Evolutionary conservation across 2,888 invertebrate species (phyloP).

Genomic region (Limenitis camilla): DNA sequence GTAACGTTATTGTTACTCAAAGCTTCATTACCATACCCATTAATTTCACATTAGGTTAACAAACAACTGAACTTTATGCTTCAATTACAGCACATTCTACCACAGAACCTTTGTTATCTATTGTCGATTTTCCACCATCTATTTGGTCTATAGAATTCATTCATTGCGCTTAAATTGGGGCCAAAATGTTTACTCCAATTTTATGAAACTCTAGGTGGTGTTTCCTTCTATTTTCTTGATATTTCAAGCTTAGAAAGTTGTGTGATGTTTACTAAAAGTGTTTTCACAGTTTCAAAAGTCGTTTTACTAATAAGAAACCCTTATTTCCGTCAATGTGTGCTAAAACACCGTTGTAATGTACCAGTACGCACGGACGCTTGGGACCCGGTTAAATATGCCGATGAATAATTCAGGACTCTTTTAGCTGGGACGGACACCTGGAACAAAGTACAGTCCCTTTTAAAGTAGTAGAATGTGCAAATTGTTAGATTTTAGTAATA

Average conservation of each 20-base stretch:
- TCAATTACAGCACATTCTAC: conserved; percentile 6
- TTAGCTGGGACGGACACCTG: conserved; percentile 62
- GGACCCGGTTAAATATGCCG: conserved; percentile 60
- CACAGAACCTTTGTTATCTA: conserved; percentile 24
- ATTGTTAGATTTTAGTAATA: conserved; percentile 6
- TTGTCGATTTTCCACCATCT: conserved; percentile 29
- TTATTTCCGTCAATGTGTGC: conserved; percentile 14
- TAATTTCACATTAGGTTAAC: conserved; percentile 2
- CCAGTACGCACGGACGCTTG: conserved; percentile 35
- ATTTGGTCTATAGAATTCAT: conserved; percentile 20
- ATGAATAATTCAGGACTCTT: conserved; percentile 69
- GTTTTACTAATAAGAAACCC: background rate
- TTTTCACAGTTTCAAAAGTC: background rate
- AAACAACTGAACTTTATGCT: conserved; percentile 2
- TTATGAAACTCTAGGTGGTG: no score
- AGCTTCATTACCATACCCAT: conserved; percentile 4
- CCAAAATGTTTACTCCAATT: background rate
- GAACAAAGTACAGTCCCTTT: conserved; percentile 64
- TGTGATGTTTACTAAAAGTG: no score
- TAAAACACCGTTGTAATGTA: conserved; percentile 33
- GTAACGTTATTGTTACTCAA: conserved; percentile 10
- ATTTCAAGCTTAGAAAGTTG: background rate
- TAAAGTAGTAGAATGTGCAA: conserved; percentile 28
- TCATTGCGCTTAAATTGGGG: conserved; percentile 13
- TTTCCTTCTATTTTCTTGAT: background rate